These are phyloP conservation scores for Corydoras maculifer DNA, from an alignment of 2,113 vertebrate genomes.

Conservation along the genomic window DNA sequence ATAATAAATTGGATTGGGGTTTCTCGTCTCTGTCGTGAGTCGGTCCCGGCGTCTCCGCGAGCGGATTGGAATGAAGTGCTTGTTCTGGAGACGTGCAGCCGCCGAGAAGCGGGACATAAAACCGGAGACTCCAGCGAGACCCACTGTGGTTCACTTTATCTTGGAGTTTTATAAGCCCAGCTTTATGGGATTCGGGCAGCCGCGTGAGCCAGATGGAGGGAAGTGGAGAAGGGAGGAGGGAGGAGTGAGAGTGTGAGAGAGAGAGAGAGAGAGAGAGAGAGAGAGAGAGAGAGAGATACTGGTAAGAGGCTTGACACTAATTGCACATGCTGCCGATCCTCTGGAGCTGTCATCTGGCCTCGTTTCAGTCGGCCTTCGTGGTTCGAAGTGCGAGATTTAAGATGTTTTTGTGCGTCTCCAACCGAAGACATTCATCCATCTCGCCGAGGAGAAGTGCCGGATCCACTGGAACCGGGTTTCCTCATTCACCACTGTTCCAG, in stretches of 20 bases:
- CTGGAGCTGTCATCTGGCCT: not conserved
- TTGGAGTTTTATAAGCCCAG: conserved; percentile 30
- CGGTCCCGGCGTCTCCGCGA: not conserved
- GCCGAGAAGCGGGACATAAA: conserved; percentile 16
- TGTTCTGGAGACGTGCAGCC: conserved; percentile 24
- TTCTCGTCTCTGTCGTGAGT: not conserved
- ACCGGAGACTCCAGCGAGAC: conserved; percentile 39
- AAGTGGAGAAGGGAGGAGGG: not conserved
- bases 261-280: not conserved
- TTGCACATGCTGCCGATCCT: conserved; percentile 15
- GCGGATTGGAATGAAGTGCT: not conserved
- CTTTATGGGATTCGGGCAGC: conserved; percentile 31
- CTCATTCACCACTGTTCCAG: too few species aligned
- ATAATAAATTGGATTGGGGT: not conserved
- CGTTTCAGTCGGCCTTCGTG: conserved; percentile 1
- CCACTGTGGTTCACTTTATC: conserved; percentile 41
- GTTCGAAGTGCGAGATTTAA: conserved; percentile 15
- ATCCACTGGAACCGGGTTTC: too few species aligned
- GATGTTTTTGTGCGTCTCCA: not conserved
- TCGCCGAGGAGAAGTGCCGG: too few species aligned
- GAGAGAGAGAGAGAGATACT: not conserved
- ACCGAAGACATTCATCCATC: too few species aligned
- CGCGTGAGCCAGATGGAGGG: conserved; percentile 19
- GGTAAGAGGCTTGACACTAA: conserved; percentile 7
- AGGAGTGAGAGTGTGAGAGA: not conserved